Evolutionary conservation across 2,888 invertebrate genomes (phyloP).

Genomic region (Calameuta pallipes): DNA sequence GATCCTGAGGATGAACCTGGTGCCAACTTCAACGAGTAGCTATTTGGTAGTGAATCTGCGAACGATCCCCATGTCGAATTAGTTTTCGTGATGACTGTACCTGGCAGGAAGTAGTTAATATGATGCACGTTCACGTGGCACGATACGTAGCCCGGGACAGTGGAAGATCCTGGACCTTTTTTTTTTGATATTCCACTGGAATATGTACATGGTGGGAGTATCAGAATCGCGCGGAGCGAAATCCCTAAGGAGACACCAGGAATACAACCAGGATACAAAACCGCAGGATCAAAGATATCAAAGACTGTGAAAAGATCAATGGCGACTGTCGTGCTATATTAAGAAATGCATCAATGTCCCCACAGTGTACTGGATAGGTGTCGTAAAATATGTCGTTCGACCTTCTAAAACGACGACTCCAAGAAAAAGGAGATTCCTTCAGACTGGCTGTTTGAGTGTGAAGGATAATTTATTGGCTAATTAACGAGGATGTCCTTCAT

Average conservation of each 20-base stretch:
- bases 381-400: conserved; percentile 54
- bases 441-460: conserved; percentile 38
- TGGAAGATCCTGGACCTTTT: background rate
- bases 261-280: background rate
- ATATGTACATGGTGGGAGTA: background rate
- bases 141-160: conserved; percentile 24
- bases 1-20: background rate
- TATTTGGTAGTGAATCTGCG: background rate
- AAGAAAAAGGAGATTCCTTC: conserved; percentile 16
- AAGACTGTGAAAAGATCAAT: background rate
- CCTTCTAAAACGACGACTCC: conserved; percentile 25
- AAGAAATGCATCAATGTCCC: background rate
- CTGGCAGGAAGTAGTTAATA: conserved; percentile 43
- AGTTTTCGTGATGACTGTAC: background rate
- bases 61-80: background rate
- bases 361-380: conserved; percentile 37
- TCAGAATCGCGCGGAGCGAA: background rate
- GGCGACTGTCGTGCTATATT: background rate
- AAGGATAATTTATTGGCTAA: conserved; percentile 66
- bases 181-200: background rate
- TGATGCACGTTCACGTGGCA: conserved; percentile 52
- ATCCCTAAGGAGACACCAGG: too few relatives aligned
- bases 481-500: conserved; percentile 66
- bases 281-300: background rate
- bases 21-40: background rate